phyloP scores from a whole-genome alignment of 2,797 vertebrate species.

The Microctenopoma steveboyesi region DNA sequence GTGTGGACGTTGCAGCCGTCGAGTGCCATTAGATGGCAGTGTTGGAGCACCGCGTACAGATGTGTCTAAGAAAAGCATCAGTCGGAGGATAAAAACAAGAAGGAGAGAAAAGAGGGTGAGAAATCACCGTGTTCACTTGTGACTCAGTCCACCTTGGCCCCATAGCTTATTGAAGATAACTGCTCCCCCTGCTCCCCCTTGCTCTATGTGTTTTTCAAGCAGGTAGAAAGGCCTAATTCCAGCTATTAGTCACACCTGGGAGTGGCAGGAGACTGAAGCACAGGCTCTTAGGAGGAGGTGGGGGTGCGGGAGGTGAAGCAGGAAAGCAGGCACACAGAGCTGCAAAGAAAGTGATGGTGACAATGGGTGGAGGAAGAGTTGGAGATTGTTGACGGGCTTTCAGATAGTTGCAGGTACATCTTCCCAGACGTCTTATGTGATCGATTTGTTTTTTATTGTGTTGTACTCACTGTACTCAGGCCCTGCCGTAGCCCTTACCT shows the following conservation, averaged over 20 bases:
- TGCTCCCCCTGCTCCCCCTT: constrained; percentile 8
- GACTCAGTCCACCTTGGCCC: constrained; percentile 66
- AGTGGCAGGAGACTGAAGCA: constrained; percentile 46
- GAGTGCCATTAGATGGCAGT: constrained; percentile 73
- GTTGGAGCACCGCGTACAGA: constrained; percentile 63
- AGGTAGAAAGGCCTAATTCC: constrained; percentile 18
- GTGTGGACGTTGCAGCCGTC: constrained; percentile 1
- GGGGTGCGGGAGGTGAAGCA: constrained; percentile 7
- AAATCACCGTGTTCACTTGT: constrained; percentile 59
- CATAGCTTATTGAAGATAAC: constrained; percentile 41
- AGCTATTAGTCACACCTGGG: constrained; percentile 58
- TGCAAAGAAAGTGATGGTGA: constrained; percentile 27
- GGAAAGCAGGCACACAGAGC: constrained; percentile 19
- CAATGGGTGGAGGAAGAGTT: constrained; percentile 10
- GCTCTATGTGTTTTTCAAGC: constrained; percentile 35
- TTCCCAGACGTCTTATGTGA: constrained; percentile 13
- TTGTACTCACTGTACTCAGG: constrained; percentile 50
- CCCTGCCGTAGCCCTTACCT: constrained; percentile 75
- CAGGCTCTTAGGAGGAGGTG: constrained; percentile 3
- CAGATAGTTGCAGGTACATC: constrained; percentile 21
- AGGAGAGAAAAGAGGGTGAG: constrained; percentile 33
- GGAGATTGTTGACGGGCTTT: constrained; percentile 18
- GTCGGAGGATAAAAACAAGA: constrained; percentile 44
- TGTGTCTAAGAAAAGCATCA: constrained; percentile 43
- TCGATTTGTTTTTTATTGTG: not conserved